phyloP scores from a whole-genome alignment of 2,888 invertebrate species.

The Pollenia angustigena region DNA sequence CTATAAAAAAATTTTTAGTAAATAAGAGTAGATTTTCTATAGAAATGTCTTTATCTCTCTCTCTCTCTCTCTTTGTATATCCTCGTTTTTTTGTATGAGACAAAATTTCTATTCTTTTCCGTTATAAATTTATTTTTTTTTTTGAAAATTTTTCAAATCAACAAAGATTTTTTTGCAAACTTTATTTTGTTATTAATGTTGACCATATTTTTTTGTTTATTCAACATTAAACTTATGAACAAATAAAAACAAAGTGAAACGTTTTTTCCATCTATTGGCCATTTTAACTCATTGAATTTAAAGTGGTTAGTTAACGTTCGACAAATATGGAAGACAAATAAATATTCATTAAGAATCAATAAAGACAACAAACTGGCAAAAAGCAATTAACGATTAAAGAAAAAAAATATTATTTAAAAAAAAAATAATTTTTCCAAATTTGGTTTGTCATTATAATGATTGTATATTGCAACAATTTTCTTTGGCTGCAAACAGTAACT shows the following conservation, averaged over 20 bases:
- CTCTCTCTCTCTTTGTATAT: too few species aligned
- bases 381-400: constrained; percentile 10
- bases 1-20: too few species aligned
- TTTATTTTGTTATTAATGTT: too few species aligned
- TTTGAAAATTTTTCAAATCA: too few species aligned
- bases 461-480: constrained; percentile 4
- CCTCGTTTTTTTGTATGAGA: too few species aligned
- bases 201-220: too few species aligned
- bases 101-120: too few species aligned
- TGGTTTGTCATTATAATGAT: constrained; percentile 21
- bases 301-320: constrained; percentile 27
- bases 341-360: constrained; percentile 57
- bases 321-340: constrained; percentile 57
- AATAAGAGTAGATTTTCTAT: too few species aligned
- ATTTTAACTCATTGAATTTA: constrained; percentile 27
- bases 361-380: neutral
- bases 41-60: too few species aligned
- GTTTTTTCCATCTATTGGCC: neutral
- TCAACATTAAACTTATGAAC: too few species aligned
- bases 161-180: too few species aligned
- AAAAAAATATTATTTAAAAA: neutral
- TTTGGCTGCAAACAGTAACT: constrained; percentile 17
- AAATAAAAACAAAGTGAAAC: neutral
- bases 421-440: constrained; percentile 32
- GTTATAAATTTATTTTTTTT: too few species aligned